Base-by-base conservation (phyloP, 2,113 vertebrate genomes). In the Platycercus adscitus region DNA sequence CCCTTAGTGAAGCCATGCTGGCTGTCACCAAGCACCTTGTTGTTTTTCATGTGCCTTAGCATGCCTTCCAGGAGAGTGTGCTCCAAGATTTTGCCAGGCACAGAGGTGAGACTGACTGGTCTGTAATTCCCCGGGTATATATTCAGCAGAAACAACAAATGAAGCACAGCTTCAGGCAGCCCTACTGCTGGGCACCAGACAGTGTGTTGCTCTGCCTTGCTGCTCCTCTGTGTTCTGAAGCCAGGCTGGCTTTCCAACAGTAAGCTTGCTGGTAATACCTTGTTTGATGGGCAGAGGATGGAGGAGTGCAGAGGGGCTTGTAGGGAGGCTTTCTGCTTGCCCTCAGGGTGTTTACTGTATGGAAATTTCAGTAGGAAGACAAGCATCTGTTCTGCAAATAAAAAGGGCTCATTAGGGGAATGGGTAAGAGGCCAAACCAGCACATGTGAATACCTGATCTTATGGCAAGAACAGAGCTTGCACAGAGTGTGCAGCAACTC, bases 281-380 rank as follows among this genome's bases (percentile, higher is more conserved):
- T 39, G 26, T 55, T 58, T 82, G 81, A 88, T 24, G 61, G 81
- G 91, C 70, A 86, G 29, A 83, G 47, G 69, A 88, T 19, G 15
- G 76, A 68, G 37, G 13, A 72, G n/a, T 6, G 80, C 91, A 82
- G 72, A 92, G 28, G 44, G 64, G n/a, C 69, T 87, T 79, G 72
- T 49, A 81, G 94, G 50, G 37, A 91, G 55, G 26, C 58, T 41
- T 85, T 21, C 53, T 35, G 37, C 76, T 73, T 55, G 69, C 92
- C 82, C 79, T 83, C 52, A 35, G 73, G 79, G 63, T 39, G 26
- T 81, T 95, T 66, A 60, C 3, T 9, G 39, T 35, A 76, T 29
- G 73, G 75, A 92, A 86, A 93, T 85, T 94, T 87, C 78, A 91
- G 76, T 92, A 95, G 93, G 79, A 96, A 97, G 73, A 82, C 86